Conservation (phyloP, 2,113 vertebrate genomes). For the Mungos mungo region DNA sequence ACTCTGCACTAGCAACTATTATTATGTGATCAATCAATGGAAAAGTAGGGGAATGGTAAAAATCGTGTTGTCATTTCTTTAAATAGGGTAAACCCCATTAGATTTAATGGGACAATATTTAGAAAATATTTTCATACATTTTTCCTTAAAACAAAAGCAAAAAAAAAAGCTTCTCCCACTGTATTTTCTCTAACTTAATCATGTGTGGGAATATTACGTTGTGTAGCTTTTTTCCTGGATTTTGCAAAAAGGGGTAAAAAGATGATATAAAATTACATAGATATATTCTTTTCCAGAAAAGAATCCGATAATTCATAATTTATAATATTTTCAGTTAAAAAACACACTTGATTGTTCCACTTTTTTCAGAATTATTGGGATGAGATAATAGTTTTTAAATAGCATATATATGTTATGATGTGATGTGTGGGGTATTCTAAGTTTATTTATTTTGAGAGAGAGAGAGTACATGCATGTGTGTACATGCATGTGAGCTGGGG, state of each 20-base stretch:
- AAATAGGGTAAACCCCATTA: not conserved
- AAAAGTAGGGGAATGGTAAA: not conserved
- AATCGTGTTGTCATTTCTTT: not conserved
- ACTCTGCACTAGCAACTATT: not conserved
- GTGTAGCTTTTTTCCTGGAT: not conserved
- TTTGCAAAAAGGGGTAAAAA: not conserved
- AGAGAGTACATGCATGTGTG: no score
- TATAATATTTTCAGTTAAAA: not conserved
- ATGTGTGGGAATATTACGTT: not conserved
- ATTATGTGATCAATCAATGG: not conserved
- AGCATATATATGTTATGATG: not conserved
- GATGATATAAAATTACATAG: not conserved
- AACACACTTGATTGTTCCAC: not conserved
- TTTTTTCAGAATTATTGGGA: constrained; percentile 31
- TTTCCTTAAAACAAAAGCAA: constrained; percentile 1
- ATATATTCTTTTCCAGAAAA: not conserved
- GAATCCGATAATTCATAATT: no score
- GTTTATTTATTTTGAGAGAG: no score
- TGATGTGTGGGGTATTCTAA: not conserved
- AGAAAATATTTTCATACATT: not conserved
- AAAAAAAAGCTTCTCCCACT: not conserved
- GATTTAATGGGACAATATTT: not conserved
- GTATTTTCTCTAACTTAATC: not conserved
- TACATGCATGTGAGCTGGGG: no score
- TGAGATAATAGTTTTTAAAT: not conserved